phyloP scores from a whole-genome alignment of 2,888 invertebrate species.

The Drosophila acutilabella region DNA sequence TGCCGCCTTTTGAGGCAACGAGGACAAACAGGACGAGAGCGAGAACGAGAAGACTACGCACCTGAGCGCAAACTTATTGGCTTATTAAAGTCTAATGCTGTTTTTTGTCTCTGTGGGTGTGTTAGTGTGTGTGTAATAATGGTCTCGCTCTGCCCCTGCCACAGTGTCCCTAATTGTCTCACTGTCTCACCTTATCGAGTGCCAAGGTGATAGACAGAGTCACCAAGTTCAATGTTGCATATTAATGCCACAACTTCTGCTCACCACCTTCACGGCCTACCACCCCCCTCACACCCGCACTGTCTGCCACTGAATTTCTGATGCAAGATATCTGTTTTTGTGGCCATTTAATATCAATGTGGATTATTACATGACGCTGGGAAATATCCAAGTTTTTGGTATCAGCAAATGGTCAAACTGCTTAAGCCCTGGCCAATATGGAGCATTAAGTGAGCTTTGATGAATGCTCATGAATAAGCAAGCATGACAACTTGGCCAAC shows the following conservation, averaged over 20 bases:
- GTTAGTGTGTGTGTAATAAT: slow-evolving; percentile 45
- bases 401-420: slow-evolving; percentile 63
- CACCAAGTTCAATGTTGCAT: slow-evolving; percentile 58
- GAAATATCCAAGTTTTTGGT: slow-evolving; percentile 46
- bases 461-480: slow-evolving; percentile 74
- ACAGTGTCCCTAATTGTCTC: slow-evolving; percentile 49
- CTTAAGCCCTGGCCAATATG: slow-evolving; percentile 65
- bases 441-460: slow-evolving; percentile 77
- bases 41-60: slow-evolving; percentile 32
- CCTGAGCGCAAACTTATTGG: slow-evolving; percentile 78
- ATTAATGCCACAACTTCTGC: slow-evolving; percentile 62
- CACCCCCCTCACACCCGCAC: not conserved
- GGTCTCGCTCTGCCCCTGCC: slow-evolving; percentile 19
- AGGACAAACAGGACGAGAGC: not conserved
- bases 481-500: slow-evolving; percentile 43
- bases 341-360: slow-evolving; percentile 66
- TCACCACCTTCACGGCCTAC: no score
- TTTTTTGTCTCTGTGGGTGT: slow-evolving; percentile 27
- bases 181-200: slow-evolving; percentile 37
- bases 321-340: slow-evolving; percentile 16
- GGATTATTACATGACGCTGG: slow-evolving; percentile 59
- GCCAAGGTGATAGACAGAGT: slow-evolving; percentile 41
- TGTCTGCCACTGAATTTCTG: slow-evolving; percentile 12
- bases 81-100: slow-evolving; percentile 79
- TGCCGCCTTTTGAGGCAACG: slow-evolving; percentile 38